Evolutionary conservation across 2,113 vertebrate genomes (phyloP).

Genomic region (Bambusicola thoracicus): DNA sequence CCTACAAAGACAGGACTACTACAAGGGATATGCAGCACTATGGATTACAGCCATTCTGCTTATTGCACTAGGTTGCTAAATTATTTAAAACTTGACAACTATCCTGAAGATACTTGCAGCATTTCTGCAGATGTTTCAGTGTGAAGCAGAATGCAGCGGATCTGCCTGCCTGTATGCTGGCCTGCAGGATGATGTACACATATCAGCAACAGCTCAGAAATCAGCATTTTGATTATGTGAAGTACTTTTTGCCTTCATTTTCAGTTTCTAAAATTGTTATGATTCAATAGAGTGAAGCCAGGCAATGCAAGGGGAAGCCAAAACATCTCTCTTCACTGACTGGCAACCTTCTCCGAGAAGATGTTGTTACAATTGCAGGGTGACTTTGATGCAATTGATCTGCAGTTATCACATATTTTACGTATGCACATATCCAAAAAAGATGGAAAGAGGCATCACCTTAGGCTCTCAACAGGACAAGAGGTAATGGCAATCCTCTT

Average conservation of each 20-base stretch:
- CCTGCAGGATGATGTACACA: fast-evolving
- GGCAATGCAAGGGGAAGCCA: not conserved
- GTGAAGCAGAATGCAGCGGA: not conserved
- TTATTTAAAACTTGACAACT: not conserved
- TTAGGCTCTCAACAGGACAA: not conserved
- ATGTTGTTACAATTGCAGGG: not conserved
- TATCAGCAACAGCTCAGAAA: not conserved
- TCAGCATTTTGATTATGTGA: not conserved
- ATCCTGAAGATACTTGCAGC: not conserved
- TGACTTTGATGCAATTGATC: not conserved
- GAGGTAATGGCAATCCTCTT: too few relatives aligned
- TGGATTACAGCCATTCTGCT: not conserved
- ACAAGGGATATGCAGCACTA: not conserved
- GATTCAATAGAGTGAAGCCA: not conserved
- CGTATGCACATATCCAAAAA: not conserved
- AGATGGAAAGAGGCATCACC: not conserved
- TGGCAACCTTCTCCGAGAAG: not conserved
- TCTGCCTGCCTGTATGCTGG: not conserved
- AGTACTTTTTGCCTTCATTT: not conserved
- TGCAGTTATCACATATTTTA: not conserved
- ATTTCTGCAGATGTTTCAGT: not conserved
- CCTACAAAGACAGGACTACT: not conserved
- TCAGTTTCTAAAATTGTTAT: not conserved
- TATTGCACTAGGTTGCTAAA: not conserved
- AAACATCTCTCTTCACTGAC: not conserved